Evolutionary conservation across 1,140 invertebrate species (phyloP).

Genomic region (Frieseomelitta varia): DNA sequence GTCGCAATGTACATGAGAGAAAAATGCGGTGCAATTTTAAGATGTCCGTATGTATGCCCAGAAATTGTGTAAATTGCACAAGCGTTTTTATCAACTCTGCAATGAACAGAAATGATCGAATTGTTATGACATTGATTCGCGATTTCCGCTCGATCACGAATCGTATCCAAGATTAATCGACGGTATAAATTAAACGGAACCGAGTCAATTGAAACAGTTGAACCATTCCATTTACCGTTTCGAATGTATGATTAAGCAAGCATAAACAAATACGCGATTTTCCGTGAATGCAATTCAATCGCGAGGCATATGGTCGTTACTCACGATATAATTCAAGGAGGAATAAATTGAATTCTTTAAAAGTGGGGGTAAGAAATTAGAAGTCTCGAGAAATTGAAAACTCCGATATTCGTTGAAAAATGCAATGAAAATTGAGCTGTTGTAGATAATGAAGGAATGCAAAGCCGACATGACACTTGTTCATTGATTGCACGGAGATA

Average conservation of each 20-base stretch:
- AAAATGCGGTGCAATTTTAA: constrained; percentile 30
- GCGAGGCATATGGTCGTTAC: background rate
- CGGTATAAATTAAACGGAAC: background rate
- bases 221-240: background rate
- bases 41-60: background rate
- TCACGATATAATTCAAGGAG: too few species aligned
- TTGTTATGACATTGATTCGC: constrained; percentile 48
- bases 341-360: background rate
- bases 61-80: constrained; percentile 53
- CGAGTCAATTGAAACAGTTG: background rate
- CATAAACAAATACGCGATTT: background rate
- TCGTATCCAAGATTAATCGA: constrained; percentile 1
- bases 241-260: background rate
- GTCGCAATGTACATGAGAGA: background rate
- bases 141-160: background rate
- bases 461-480: constrained; percentile 1
- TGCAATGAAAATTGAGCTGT: background rate
- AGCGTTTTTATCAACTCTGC: constrained; percentile 12
- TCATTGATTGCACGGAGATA: constrained; percentile 43
- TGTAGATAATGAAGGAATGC: background rate
- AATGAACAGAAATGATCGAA: constrained; percentile 12
- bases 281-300: background rate
- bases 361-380: too few species aligned
- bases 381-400: too few species aligned
- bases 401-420: background rate